Evolutionary conservation across 2,797 vertebrate species (phyloP).

Genomic region (Tarsius wallacei): DNA sequence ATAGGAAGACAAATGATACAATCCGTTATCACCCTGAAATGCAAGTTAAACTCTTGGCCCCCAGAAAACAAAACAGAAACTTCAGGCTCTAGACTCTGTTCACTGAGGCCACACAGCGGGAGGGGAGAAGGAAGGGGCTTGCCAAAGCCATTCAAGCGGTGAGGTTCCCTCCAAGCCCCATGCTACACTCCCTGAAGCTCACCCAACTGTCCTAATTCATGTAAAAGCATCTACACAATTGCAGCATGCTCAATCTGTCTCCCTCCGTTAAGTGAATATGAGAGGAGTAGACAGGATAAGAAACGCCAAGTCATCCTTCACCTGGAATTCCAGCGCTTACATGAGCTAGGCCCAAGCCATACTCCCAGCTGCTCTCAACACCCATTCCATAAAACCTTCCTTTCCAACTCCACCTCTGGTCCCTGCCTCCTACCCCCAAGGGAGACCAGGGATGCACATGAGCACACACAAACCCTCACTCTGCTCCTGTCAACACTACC

Average conservation of each 20-base stretch:
- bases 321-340: not conserved
- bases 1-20: not conserved
- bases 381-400: not conserved
- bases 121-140: not conserved
- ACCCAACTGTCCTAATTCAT: conserved; percentile 10
- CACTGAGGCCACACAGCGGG: not conserved
- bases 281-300: not conserved
- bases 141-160: not conserved
- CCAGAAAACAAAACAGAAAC: not conserved
- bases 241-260: not conserved
- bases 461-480: not conserved
- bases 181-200: not conserved
- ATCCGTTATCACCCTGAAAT: not conserved
- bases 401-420: too few species aligned
- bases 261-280: not conserved
- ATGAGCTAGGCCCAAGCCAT: not conserved
- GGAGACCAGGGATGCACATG: too few species aligned
- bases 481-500: not conserved
- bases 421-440: accelerated
- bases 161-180: not conserved
- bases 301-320: not conserved
- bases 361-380: not conserved
- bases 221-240: not conserved
- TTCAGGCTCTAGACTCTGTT: not conserved
- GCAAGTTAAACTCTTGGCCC: not conserved